Percentiles rank a stretch among this genome's conserved stretches.
These are phyloP conservation scores for Pararge aegeria DNA, from an alignment of 1,140 invertebrate genomes.

Conservation along the genomic window DNA sequence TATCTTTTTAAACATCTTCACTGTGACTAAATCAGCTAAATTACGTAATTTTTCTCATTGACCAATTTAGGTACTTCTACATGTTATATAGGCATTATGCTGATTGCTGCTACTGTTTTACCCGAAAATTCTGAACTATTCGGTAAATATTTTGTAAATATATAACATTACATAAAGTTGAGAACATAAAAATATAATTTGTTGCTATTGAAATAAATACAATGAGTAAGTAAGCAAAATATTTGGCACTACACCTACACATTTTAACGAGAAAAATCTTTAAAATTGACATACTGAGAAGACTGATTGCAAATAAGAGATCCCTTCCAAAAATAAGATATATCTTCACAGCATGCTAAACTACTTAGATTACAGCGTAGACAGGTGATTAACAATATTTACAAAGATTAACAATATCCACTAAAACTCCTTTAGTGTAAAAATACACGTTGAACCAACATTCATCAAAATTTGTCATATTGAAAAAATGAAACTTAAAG, in stretches of 20 bases:
- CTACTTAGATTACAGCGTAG: slow-evolving; percentile 58
- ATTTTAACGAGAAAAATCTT: slow-evolving; percentile 46
- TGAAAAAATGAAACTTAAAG: slow-evolving; percentile 3
- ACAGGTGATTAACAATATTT: slow-evolving; percentile 70
- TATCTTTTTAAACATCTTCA: slow-evolving; percentile 9
- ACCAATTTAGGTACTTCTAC: background rate
- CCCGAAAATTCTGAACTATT: background rate
- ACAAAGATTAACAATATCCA: slow-evolving; percentile 62
- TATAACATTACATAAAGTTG: slow-evolving; percentile 11
- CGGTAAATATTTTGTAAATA: background rate
- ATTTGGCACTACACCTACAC: slow-evolving; percentile 67
- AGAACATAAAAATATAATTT: slow-evolving; percentile 14
- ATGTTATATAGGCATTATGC: background rate
- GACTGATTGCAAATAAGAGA: slow-evolving; percentile 50
- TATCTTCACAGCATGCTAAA: slow-evolving; percentile 50
- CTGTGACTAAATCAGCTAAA: slow-evolving; percentile 14
- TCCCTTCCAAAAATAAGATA: slow-evolving; percentile 51
- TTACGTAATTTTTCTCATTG: background rate
- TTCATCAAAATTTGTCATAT: slow-evolving; percentile 7
- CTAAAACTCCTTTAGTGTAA: slow-evolving; percentile 35
- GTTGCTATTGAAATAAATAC: slow-evolving; percentile 21
- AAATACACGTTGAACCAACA: slow-evolving; percentile 11
- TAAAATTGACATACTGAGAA: slow-evolving; percentile 49
- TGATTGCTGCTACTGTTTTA: background rate
- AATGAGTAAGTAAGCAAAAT: slow-evolving; percentile 41